These are phyloP conservation scores for Smutsia gigantea DNA, from an alignment of 2,797 vertebrate genomes.

Conservation along the genomic window DNA sequence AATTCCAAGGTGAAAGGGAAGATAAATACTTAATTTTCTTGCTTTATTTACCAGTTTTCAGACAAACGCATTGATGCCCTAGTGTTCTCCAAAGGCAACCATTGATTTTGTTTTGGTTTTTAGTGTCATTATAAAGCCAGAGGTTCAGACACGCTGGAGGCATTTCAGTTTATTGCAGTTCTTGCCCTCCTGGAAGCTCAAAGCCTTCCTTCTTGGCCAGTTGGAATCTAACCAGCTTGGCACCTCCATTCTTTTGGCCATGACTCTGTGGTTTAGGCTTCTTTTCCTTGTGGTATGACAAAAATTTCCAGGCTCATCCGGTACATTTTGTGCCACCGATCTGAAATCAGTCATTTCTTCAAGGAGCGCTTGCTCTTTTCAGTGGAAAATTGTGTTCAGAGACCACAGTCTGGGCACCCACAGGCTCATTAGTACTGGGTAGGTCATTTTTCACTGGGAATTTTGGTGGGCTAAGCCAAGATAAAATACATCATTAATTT, in stretches of 20 bases:
- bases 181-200: neutral
- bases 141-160: neutral
- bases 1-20: neutral
- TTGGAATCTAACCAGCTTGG: neutral
- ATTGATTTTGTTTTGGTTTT: neutral
- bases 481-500: conserved; percentile 4
- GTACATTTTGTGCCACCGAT: neutral
- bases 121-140: neutral
- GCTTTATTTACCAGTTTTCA: neutral
- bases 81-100: neutral
- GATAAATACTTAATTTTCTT: neutral
- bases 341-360: neutral
- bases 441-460: neutral
- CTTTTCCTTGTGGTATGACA: neutral
- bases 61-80: neutral
- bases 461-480: conserved; percentile 20
- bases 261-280: neutral
- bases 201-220: neutral
- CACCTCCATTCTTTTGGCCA: neutral
- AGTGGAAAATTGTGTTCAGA: conserved; percentile 25
- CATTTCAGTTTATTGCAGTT: neutral
- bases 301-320: neutral
- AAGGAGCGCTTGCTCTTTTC: neutral
- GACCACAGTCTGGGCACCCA: neutral
- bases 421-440: neutral